phyloP scores from a whole-genome alignment of 1,140 invertebrate genomes.

The Cepaea nemoralis region DNA sequence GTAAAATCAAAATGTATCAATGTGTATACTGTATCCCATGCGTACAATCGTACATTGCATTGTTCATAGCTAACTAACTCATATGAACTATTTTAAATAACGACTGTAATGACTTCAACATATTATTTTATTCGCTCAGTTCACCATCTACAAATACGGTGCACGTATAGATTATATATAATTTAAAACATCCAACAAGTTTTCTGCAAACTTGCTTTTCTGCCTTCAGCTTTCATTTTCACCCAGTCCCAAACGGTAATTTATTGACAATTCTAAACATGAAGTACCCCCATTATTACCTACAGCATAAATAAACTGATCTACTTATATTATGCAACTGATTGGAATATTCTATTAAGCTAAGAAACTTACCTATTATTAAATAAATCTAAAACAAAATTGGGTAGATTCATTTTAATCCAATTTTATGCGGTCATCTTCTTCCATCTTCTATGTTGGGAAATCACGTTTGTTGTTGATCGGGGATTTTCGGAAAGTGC shows the following conservation, averaged over 20 bases:
- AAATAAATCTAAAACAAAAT: not conserved
- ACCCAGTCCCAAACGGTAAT: not conserved
- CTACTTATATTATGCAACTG: not conserved
- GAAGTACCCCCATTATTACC: not conserved
- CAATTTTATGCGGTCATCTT: conserved; percentile 6
- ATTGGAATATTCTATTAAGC: not conserved
- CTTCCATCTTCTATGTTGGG: not conserved
- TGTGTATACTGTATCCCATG: no score
- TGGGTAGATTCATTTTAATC: not conserved
- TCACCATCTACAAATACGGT: no score
- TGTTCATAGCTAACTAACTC: no score
- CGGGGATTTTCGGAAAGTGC: not conserved
- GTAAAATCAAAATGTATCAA: no score
- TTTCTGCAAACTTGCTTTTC: not conserved
- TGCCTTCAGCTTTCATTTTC: not conserved
- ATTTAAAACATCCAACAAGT: no score
- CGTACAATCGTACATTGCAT: no score
- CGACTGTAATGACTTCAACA: no score
- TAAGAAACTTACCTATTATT: not conserved
- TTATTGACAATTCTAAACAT: not conserved
- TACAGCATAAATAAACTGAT: not conserved
- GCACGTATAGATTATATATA: no score
- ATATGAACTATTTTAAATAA: no score
- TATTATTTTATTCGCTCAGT: no score
- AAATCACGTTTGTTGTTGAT: not conserved